phyloP scores from a whole-genome alignment of 2,888 invertebrate species.

The Cyclophora albipunctata region DNA sequence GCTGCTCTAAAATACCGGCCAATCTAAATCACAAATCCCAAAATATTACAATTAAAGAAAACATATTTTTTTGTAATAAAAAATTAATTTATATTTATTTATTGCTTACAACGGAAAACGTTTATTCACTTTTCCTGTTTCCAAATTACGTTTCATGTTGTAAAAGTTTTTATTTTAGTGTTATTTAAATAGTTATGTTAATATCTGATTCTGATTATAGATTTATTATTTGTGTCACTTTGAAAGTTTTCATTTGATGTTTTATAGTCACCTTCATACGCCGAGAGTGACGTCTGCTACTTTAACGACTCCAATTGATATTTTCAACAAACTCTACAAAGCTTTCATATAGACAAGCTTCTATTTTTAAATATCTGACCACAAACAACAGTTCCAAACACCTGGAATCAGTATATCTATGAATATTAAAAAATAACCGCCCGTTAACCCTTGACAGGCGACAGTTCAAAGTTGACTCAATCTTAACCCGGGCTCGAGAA shows the following conservation, averaged over 20 bases:
- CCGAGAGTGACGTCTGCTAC: neutral
- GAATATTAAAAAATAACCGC: no score
- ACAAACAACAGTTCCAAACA: no score
- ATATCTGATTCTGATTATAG: slow-evolving; percentile 9
- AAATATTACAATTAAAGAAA: neutral
- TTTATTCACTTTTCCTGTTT: slow-evolving; percentile 37
- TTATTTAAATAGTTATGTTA: neutral
- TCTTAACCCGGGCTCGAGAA: slow-evolving; percentile 1
- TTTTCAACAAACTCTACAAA: neutral
- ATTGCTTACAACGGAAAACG: slow-evolving; percentile 33
- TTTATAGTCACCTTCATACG: slow-evolving; percentile 16
- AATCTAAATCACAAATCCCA: no score
- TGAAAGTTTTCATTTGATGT: slow-evolving; percentile 6
- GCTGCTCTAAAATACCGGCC: no score
- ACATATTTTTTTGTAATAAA: slow-evolving; percentile 5
- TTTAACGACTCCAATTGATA: no score
- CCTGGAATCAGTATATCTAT: no score
- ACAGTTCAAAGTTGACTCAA: neutral
- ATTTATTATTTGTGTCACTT: slow-evolving; percentile 7
- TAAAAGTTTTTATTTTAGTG: neutral
- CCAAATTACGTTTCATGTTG: slow-evolving; percentile 1
- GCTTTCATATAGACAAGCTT: no score
- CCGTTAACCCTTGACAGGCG: neutral
- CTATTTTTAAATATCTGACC: no score
- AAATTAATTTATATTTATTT: slow-evolving; percentile 27